Base-by-base conservation (phyloP, 2,888 invertebrate species). In the Caenorhabditis parvicauda region DNA sequence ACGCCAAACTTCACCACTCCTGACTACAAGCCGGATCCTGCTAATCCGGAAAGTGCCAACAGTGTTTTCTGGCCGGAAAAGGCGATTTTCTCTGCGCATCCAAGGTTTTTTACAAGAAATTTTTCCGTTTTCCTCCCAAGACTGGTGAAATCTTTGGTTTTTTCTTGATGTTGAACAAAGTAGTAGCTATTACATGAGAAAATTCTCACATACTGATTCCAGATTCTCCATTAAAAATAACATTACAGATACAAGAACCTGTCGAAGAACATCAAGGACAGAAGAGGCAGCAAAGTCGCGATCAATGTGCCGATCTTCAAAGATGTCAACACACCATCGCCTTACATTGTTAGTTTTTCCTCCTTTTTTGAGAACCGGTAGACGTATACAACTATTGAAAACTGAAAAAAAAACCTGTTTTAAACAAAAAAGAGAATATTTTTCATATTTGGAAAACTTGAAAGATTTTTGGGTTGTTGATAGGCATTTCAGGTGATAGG, bases 81-180 rank as follows among this genome's bases (percentile, higher is more conserved):
- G 73, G 93, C 88, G 25, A 94, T 96, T 76, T 95, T 87, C 82
- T 87, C 88, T 2, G 93, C 91, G n/a, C 98, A 98, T 86, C 96
- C 96, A 19, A 59, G 76, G 71, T 29, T 46, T 24, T 9, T 35
- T 21, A 35, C 38, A 6, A 21, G 37, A 25, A 6, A 28, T 44
- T 7, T 9, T 17, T 7, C n/a, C n/a, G 17, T 9, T 39, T n/a
- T 5, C 7, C 19, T 39, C 9, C 32, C 32, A 12, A 32, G 12
- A 32, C 12, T 12, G 32, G 12, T 7, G 12, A 7, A 32, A 39
- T 17, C n/a, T 39, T 39, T n/a, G n/a, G 39, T 9, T 9, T 39
- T n/a, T 39, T 21, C n/a, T 39, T 39, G 39, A 39, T 39, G 6
- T 5, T n/a, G 32, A 32, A 32, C 7, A 7, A 32, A 32, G 12